Percentiles rank a stretch among this genome's conserved stretches.
Evolutionary conservation across 2,888 invertebrate genomes (phyloP).

Genomic region (Pecten maximus): DNA sequence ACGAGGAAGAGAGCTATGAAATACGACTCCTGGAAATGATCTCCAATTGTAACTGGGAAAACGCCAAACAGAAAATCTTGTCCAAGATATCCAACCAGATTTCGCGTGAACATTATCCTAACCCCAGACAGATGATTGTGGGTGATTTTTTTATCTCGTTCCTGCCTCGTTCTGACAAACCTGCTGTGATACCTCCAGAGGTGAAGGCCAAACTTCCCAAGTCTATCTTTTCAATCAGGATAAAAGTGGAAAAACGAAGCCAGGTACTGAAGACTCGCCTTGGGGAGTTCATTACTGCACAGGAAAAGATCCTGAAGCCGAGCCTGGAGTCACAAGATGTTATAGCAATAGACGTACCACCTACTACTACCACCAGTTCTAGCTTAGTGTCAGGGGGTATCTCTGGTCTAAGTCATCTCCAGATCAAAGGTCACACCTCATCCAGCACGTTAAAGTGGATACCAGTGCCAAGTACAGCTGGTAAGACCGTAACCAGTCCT

Average conservation of each 20-base stretch:
- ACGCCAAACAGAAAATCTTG: conserved; percentile 71
- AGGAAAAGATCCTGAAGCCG: conserved; percentile 17
- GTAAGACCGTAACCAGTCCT: background rate
- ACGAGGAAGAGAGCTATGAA: conserved; percentile 51
- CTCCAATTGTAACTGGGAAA: conserved; percentile 77
- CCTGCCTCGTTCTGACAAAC: conserved; percentile 72
- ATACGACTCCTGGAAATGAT: conserved; percentile 78
- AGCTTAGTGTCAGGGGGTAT: conserved; percentile 43
- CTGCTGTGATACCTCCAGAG: conserved; percentile 72
- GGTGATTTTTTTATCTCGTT: conserved; percentile 71
- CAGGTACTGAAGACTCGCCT: background rate
- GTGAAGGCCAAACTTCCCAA: conserved; percentile 70
- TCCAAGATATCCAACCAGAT: conserved; percentile 71
- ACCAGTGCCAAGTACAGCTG: background rate
- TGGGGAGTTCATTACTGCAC: background rate
- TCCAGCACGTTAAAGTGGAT: background rate
- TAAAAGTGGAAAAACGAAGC: conserved; percentile 64
- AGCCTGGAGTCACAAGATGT: background rate
- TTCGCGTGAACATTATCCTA: conserved; percentile 62
- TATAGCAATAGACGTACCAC: background rate
- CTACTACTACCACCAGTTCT: background rate
- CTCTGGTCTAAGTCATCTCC: conserved; percentile 51
- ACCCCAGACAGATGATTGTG: conserved; percentile 59
- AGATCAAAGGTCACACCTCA: conserved; percentile 42
- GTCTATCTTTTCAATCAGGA: conserved; percentile 73